Evolutionary conservation across 1,140 invertebrate species (phyloP).

Genomic region (Eriocheir sinensis): DNA sequence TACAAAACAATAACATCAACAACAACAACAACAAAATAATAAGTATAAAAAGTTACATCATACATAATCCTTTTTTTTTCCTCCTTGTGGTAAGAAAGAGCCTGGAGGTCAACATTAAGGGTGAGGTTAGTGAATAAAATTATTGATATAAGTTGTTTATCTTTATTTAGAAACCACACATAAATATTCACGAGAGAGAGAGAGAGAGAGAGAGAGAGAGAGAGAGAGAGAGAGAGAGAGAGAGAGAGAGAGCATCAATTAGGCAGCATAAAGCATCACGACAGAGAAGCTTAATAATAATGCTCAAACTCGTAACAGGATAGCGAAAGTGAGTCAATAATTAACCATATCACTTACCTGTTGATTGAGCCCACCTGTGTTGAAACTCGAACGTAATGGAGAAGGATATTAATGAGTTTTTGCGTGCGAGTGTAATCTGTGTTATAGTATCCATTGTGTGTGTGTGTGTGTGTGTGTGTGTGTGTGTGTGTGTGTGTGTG

Average conservation of each 20-base stretch:
- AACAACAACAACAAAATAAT: background rate
- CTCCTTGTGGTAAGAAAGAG: background rate
- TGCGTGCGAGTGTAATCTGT: too few species aligned
- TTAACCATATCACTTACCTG: background rate
- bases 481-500: too few species aligned
- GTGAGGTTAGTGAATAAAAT: background rate
- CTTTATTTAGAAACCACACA: background rate
- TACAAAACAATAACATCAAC: too few species aligned
- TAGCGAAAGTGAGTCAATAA: background rate
- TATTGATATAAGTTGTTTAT: background rate
- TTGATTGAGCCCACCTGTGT: background rate
- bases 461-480: too few species aligned
- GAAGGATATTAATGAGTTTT: background rate
- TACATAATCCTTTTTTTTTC: too few species aligned
- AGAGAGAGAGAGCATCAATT: background rate
- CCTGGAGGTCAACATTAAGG: background rate
- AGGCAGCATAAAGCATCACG: background rate
- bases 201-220: conserved; percentile 39
- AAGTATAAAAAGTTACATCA: too few species aligned
- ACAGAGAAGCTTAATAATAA: background rate
- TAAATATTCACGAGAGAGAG: background rate
- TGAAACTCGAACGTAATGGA: background rate
- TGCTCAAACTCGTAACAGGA: background rate
- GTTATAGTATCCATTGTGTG: too few species aligned
- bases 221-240: conserved; percentile 37